A percentile compares a stretch with the other conserved stretches of the same genome.
These are phyloP conservation scores for Protophormia terraenovae DNA, from an alignment of 2,888 invertebrate species.

Conservation along the genomic window DNA sequence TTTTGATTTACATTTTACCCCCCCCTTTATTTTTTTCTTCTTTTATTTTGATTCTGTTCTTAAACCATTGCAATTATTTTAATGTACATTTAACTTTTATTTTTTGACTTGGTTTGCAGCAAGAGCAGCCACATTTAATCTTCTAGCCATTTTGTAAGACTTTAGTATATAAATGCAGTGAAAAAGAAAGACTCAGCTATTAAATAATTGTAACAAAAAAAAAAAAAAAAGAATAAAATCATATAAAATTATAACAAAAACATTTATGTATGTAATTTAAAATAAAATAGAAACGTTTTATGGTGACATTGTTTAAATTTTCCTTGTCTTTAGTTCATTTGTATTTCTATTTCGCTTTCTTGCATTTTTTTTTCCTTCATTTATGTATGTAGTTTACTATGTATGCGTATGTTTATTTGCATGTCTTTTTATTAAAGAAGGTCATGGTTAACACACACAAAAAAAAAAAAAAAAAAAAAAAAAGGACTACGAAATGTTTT, in stretches of 20 bases:
- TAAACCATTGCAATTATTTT: constrained; percentile 77
- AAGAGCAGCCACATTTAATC: constrained; percentile 31
- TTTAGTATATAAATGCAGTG: background rate
- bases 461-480: background rate
- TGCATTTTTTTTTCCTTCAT: background rate
- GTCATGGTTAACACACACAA: constrained; percentile 67
- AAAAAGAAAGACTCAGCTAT: background rate
- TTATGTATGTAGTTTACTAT: background rate
- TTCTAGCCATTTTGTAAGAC: constrained; percentile 9
- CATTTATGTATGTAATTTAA: background rate
- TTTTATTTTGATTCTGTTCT: background rate
- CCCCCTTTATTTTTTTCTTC: background rate
- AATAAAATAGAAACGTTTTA: constrained; percentile 34
- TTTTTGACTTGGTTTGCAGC: constrained; percentile 47
- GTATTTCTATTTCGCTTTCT: too few relatives aligned
- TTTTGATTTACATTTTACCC: background rate
- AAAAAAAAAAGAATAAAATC: background rate
- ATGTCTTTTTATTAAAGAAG: constrained; percentile 53
- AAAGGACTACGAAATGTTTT: background rate
- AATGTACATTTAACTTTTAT: constrained; percentile 79
- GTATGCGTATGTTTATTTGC: constrained; percentile 30
- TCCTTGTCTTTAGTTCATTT: background rate
- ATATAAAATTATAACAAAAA: constrained; percentile 8
- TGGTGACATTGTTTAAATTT: constrained; percentile 47
- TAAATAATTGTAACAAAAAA: constrained; percentile 46